These are phyloP conservation scores for Cordilura impudica DNA, from an alignment of 2,888 invertebrate species.

Conservation along the genomic window DNA sequence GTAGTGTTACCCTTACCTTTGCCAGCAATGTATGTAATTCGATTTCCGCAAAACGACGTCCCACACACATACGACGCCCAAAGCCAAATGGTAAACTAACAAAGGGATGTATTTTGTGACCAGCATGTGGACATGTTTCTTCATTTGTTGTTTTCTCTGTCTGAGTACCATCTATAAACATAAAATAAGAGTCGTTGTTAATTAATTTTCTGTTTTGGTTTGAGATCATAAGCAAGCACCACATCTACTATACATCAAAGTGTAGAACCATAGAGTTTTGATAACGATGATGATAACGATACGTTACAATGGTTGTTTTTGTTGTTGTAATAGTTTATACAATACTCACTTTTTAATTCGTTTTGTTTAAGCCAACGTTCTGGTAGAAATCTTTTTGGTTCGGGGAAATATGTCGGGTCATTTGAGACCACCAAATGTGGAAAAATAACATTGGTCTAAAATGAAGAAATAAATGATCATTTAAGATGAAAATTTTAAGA, in stretches of 20 bases:
- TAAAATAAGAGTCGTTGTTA: conserved; percentile 9
- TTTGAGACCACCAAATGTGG: conserved; percentile 88
- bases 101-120: conserved; percentile 85
- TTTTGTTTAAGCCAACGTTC: conserved; percentile 86
- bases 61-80: conserved; percentile 87
- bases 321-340: too few species aligned
- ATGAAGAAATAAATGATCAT: neutral
- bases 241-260: neutral
- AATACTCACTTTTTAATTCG: conserved; percentile 72
- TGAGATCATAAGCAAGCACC: neutral
- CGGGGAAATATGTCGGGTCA: conserved; percentile 84
- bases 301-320: neutral
- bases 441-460: conserved; percentile 87
- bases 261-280: neutral
- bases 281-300: conserved; percentile 8
- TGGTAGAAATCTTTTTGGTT: conserved; percentile 85
- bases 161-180: conserved; percentile 13
- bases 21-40: conserved; percentile 86
- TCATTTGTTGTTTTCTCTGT: conserved; percentile 35
- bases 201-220: neutral
- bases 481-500: too few species aligned
- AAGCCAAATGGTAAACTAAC: conserved; percentile 87
- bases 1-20: conserved; percentile 79
- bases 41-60: conserved; percentile 88
- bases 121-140: conserved; percentile 73